Percentiles rank a stretch among this genome's conserved stretches.
Conservation (phyloP, 2,888 invertebrate species). For the Branchinecta sandiegonensis region DNA sequence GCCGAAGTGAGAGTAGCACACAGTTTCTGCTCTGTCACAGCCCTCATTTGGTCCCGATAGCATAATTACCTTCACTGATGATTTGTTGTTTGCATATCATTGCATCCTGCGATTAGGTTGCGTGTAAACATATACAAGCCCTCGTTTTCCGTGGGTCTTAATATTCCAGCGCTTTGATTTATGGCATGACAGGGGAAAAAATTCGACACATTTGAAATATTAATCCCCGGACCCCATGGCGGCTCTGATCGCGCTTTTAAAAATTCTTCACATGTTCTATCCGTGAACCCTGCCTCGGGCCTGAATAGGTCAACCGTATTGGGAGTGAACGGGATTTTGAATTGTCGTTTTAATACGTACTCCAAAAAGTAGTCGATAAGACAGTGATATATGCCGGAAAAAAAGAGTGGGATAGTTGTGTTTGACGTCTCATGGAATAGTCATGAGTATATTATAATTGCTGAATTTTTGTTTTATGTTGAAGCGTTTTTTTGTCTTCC, state of each 20-base stretch:
- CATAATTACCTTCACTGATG: conserved; percentile 9
- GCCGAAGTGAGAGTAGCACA: too few species aligned
- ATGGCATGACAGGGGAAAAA: conserved; percentile 16
- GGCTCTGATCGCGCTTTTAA: conserved; percentile 12
- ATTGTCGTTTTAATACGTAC: background rate
- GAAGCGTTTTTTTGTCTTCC: background rate
- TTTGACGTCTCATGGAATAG: conserved; percentile 9
- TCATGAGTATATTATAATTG: background rate
- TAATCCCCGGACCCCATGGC: conserved; percentile 9
- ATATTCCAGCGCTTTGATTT: conserved; percentile 12
- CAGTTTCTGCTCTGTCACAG: conserved; percentile 4
- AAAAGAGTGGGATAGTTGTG: background rate
- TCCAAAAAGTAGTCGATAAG: conserved; percentile 2
- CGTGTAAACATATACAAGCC: conserved; percentile 3
- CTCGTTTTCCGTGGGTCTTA: background rate
- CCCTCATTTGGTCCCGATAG: conserved; percentile 7
- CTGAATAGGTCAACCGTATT: background rate
- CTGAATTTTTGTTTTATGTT: conserved; percentile 1
- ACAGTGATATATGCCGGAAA: conserved; percentile 6
- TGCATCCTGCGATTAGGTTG: background rate
- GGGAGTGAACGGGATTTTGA: too few species aligned
- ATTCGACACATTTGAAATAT: conserved; percentile 16
- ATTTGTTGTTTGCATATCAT: conserved; percentile 16
- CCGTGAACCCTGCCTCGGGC: background rate
- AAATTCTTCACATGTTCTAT: background rate